A percentile compares a stretch with the other conserved stretches of the same genome.
Conservation (phyloP, 2,888 invertebrate species). For the Rhyacophila evoluta region DNA sequence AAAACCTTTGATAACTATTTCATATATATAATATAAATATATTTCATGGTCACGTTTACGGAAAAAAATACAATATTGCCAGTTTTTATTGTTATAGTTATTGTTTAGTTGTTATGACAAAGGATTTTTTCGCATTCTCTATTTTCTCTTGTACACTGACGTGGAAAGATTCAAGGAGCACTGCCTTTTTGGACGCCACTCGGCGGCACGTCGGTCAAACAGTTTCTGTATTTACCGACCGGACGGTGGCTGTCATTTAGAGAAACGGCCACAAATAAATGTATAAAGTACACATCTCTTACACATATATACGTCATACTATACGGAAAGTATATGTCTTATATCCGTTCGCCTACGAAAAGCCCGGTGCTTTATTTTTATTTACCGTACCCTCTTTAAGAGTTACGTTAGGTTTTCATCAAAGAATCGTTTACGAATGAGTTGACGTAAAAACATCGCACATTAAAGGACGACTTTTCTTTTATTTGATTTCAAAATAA, state of each 20-base stretch:
- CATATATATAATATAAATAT: too few species aligned
- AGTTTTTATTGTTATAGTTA: too few species aligned
- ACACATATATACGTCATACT: neutral
- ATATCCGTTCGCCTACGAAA: neutral
- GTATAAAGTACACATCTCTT: constrained; percentile 20
- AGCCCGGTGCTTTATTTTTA: constrained; percentile 26
- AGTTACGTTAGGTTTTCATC: constrained; percentile 20
- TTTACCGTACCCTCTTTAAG: constrained; percentile 29
- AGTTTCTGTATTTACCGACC: constrained; percentile 42
- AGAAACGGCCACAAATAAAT: constrained; percentile 32
- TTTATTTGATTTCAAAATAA: constrained; percentile 7
- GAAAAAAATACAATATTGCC: too few species aligned
- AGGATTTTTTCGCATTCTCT: neutral
- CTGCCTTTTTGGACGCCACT: neutral
- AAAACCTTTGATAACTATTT: too few species aligned
- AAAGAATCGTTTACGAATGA: constrained; percentile 27
- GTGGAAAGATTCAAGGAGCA: constrained; percentile 8
- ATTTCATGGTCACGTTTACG: too few species aligned
- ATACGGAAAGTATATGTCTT: neutral
- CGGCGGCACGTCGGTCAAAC: constrained; percentile 44
- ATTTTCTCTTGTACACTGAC: neutral
- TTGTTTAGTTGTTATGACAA: too few species aligned
- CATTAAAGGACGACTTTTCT: neutral
- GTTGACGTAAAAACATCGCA: constrained; percentile 20
- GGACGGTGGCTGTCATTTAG: constrained; percentile 36